A percentile compares a stretch with the other conserved stretches of the same genome.
phyloP scores from a whole-genome alignment of 1,140 invertebrate genomes.

The Tetragonula clypearis region DNA sequence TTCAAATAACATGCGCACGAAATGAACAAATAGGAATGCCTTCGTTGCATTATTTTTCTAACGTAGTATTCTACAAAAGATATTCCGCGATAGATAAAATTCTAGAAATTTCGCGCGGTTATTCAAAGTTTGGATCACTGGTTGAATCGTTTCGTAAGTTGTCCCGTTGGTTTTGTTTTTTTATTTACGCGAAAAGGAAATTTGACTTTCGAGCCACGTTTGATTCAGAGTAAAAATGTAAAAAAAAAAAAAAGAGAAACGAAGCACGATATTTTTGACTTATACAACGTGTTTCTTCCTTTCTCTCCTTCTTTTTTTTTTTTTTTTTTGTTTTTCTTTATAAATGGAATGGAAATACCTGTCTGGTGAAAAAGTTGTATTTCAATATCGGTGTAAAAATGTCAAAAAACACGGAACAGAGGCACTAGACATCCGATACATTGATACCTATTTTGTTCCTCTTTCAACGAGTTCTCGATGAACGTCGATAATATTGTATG shows the following conservation, averaged over 20 bases:
- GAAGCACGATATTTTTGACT: not conserved
- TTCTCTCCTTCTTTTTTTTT: too few species aligned
- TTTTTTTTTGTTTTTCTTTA: not conserved
- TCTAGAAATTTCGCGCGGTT: not conserved
- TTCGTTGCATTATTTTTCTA: too few species aligned
- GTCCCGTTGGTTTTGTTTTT: not conserved
- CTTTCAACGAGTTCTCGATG: not conserved
- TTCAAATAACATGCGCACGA: too few species aligned
- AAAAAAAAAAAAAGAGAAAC: not conserved
- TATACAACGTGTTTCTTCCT: not conserved
- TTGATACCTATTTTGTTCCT: not conserved
- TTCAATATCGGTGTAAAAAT: not conserved
- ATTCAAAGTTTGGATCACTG: not conserved
- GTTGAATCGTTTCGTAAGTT: not conserved
- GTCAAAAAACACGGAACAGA: not conserved
- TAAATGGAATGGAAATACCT: not conserved
- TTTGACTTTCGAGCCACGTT: not conserved
- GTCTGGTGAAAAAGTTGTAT: not conserved
- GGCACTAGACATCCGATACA: not conserved
- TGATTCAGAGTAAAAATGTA: not conserved
- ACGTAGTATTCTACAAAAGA: too few species aligned
- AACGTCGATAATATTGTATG: not conserved
- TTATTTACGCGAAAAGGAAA: not conserved
- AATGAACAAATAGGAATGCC: too few species aligned
- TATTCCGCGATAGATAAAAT: too few species aligned